These are phyloP conservation scores for Rhinogobius similis DNA, from an alignment of 2,113 vertebrate species.

Conservation along the genomic window DNA sequence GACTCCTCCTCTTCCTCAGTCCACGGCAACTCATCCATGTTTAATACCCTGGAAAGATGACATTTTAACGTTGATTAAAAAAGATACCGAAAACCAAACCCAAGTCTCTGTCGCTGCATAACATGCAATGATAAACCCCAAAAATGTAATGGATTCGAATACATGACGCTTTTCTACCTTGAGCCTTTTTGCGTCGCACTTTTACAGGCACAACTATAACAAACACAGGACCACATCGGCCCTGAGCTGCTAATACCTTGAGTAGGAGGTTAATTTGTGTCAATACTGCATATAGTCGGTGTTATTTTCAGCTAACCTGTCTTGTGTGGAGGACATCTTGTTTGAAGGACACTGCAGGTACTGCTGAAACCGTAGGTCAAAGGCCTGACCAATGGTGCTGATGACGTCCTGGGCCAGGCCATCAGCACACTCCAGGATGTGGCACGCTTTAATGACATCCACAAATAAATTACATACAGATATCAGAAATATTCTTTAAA, in stretches of 20 bases:
- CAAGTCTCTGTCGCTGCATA: background rate
- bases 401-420: slow-evolving; percentile 95
- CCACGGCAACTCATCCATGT: slow-evolving; percentile 90
- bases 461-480: slow-evolving; percentile 4
- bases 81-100: background rate
- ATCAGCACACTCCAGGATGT: slow-evolving; percentile 94
- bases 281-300: background rate
- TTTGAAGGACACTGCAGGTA: slow-evolving; percentile 90
- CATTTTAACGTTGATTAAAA: background rate
- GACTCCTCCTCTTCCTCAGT: slow-evolving; percentile 86
- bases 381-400: slow-evolving; percentile 94
- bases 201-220: background rate
- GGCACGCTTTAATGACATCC: slow-evolving; percentile 81
- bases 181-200: no score
- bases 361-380: slow-evolving; percentile 97
- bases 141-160: background rate
- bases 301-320: slow-evolving; percentile 78
- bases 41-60: slow-evolving; percentile 82
- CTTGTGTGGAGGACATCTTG: slow-evolving; percentile 85
- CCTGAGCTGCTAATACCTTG: background rate
- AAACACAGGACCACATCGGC: background rate
- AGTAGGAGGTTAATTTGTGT: background rate
- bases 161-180: no score
- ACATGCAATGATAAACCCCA: background rate
- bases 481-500: background rate